Percentiles rank a stretch among this genome's conserved stretches.
Evolutionary conservation across 2,888 invertebrate species (phyloP).

Genomic region (Acanthococcus lagerstroemiae): DNA sequence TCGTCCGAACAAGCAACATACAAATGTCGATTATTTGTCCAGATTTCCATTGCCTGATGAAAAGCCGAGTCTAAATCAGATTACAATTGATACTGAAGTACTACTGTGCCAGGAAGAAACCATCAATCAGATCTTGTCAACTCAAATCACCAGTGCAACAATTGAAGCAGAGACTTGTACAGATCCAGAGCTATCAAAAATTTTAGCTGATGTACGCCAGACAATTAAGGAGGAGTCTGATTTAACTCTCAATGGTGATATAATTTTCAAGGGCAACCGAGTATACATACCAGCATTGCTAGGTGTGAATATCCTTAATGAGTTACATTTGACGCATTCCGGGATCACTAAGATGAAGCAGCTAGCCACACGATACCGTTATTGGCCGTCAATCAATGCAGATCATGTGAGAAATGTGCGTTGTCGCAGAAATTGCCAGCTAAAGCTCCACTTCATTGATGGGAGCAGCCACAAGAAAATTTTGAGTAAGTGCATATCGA

Average conservation of each 20-base stretch:
- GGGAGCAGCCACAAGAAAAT: neutral
- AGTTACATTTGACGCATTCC: slow-evolving; percentile 37
- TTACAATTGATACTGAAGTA: too few relatives aligned
- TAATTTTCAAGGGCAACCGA: neutral
- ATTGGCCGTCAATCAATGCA: slow-evolving; percentile 37
- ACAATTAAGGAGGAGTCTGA: neutral
- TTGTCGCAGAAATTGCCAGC: slow-evolving; percentile 31
- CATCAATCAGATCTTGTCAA: too few relatives aligned
- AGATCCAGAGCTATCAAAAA: too few relatives aligned
- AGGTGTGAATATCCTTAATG: slow-evolving; percentile 33
- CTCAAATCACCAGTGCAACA: too few relatives aligned
- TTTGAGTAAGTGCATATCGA: slow-evolving; percentile 3
- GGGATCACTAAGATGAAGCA: slow-evolving; percentile 38
- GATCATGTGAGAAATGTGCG: slow-evolving; percentile 36
- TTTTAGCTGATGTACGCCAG: too few relatives aligned
- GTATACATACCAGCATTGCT: neutral
- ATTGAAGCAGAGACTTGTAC: too few relatives aligned
- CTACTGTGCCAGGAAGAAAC: too few relatives aligned
- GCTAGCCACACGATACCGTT: slow-evolving; percentile 37
- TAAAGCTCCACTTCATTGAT: neutral
- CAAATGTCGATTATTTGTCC: slow-evolving; percentile 9
- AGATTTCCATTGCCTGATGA: too few relatives aligned
- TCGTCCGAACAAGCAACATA: neutral
- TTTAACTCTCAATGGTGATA: neutral
- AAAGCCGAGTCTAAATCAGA: too few relatives aligned